Evolutionary conservation across 92 coral and sea anemone species (phyloP).

Genomic region (Isaurus tuberculatus): DNA sequence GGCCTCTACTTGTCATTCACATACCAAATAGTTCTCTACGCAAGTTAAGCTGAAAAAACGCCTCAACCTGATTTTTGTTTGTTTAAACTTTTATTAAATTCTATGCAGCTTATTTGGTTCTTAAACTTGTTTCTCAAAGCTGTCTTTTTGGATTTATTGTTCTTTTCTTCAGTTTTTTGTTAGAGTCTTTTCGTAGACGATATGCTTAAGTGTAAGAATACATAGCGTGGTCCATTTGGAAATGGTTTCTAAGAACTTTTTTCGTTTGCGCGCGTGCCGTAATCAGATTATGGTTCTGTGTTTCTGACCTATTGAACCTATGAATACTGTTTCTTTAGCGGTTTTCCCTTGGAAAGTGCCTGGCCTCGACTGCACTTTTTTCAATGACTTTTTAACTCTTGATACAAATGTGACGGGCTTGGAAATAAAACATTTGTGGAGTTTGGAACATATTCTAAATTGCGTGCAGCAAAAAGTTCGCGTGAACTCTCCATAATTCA

Average conservation of each 20-base stretch:
- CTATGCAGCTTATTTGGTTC: conserved; percentile 42
- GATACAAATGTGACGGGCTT: not conserved
- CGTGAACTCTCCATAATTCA: conserved; percentile 76
- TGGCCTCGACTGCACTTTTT: not conserved
- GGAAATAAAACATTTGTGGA: conserved; percentile 1
- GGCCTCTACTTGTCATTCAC: conserved; percentile 68
- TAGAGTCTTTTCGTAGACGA: not conserved
- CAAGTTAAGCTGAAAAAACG: conserved; percentile 71
- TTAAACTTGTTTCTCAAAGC: conserved; percentile 39
- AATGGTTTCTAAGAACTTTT: conserved; percentile 16
- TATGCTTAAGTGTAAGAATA: not conserved
- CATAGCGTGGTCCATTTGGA: not conserved
- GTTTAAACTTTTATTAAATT: conserved; percentile 71
- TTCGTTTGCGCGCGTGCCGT: conserved; percentile 51
- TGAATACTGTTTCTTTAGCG: conserved; percentile 38
- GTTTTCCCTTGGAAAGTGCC: conserved; percentile 43
- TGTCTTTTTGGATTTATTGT: not conserved
- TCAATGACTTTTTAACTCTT: conserved; percentile 1
- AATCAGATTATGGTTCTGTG: conserved; percentile 64
- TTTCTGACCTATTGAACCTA: conserved; percentile 88
- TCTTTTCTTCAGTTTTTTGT: not conserved
- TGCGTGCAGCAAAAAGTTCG: conserved; percentile 69
- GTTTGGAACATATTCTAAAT: conserved; percentile 36
- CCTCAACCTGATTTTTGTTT: conserved; percentile 57
- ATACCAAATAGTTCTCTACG: conserved; percentile 51